phyloP scores from a whole-genome alignment of 1,140 invertebrate species.

The Meloidogyne floridensis region DNA sequence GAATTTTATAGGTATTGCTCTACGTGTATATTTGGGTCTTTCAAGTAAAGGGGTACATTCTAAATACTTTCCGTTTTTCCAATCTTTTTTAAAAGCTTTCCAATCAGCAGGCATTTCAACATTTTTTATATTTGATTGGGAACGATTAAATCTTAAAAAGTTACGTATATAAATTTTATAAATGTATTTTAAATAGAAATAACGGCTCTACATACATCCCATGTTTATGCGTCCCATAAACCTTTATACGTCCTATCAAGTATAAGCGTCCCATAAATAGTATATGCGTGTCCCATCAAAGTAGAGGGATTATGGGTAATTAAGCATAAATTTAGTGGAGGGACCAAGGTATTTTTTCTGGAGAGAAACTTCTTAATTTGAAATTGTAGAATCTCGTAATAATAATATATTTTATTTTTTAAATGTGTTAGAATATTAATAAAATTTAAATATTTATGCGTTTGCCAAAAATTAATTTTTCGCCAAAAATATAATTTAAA shows the following conservation, averaged over 20 bases:
- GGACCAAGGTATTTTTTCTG: no score
- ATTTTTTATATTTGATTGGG: neutral
- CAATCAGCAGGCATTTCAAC: neutral
- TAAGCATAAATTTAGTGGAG: no score
- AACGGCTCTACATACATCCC: neutral
- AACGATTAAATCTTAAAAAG: neutral
- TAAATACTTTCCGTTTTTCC: conserved; percentile 3
- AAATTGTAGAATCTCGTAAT: no score
- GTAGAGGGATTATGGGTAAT: no score
- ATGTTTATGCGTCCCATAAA: no score
- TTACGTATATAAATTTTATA: neutral
- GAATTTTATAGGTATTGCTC: neutral
- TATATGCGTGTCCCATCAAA: no score
- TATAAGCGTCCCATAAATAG: no score
- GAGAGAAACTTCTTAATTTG: no score
- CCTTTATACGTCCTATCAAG: no score
- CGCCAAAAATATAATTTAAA: no score
- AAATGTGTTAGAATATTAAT: no score
- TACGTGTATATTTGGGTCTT: neutral
- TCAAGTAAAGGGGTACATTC: neutral
- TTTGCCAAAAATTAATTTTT: neutral
- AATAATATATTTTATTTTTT: no score
- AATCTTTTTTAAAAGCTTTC: conserved; percentile 7
- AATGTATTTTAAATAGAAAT: neutral
- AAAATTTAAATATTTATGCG: neutral